A percentile compares a stretch with the other conserved stretches of the same genome.
These are phyloP conservation scores for Tyrannus savana DNA, from an alignment of 2,113 vertebrate genomes.

Conservation along the genomic window DNA sequence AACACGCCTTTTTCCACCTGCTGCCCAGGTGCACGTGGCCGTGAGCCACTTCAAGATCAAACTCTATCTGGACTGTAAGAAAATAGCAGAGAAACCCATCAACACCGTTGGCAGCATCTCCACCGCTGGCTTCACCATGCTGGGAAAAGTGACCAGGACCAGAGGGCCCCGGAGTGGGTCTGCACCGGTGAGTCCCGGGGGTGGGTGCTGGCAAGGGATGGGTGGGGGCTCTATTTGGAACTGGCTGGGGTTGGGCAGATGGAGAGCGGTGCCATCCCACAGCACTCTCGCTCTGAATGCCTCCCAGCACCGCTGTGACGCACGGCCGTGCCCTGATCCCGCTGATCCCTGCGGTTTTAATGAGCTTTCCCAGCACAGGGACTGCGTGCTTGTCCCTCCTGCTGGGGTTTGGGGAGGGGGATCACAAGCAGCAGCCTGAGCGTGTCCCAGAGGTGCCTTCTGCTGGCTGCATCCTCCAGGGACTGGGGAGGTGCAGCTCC, in stretches of 20 bases:
- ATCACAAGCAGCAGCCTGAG: not conserved
- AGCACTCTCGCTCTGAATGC: fast-evolving
- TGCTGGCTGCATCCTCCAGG: not conserved
- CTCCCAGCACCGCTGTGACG: not conserved
- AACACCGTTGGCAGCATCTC: constrained; percentile 78
- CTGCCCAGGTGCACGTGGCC: constrained; percentile 84
- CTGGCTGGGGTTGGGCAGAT: not conserved
- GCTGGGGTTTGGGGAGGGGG: not conserved
- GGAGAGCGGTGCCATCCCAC: not conserved
- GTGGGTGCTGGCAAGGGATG: fast-evolving
- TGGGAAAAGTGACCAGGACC: constrained; percentile 87
- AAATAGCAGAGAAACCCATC: constrained; percentile 80
- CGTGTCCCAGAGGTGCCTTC: not conserved
- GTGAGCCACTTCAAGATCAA: constrained; percentile 83
- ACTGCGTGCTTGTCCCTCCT: not conserved
- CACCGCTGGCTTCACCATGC: constrained; percentile 82
- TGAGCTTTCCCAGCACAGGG: not conserved
- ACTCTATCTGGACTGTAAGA: constrained; percentile 89
- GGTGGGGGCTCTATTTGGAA: not conserved
- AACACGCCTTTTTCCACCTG: not conserved
- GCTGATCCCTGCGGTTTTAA: not conserved
- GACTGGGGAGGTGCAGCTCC: not conserved
- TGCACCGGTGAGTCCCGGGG: constrained; percentile 70
- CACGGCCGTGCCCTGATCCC: not conserved
- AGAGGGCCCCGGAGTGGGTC: constrained; percentile 87